These are phyloP conservation scores for Hybos culiciformis DNA, from an alignment of 2,888 invertebrate species.

Conservation along the genomic window DNA sequence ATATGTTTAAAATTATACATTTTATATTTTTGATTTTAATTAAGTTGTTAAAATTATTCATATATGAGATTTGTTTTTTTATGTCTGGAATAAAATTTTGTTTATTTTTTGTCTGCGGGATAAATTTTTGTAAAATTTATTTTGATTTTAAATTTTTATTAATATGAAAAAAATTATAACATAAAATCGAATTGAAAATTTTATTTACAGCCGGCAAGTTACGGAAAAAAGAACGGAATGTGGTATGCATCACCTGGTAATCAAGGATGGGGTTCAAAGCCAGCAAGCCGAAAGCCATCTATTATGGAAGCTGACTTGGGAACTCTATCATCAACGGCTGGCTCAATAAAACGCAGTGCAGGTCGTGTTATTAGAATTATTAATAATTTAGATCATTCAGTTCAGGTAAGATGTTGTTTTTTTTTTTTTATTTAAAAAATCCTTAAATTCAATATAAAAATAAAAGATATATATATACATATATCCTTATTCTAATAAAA, in stretches of 20 bases:
- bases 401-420: slow-evolving; percentile 74
- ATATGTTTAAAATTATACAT: too few species aligned
- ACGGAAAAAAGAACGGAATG: slow-evolving; percentile 81
- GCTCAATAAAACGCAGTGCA: slow-evolving; percentile 58
- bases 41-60: too few species aligned
- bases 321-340: slow-evolving; percentile 49
- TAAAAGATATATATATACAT: too few species aligned
- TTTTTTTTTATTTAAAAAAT: too few species aligned
- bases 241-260: slow-evolving; percentile 59
- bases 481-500: too few species aligned
- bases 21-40: too few species aligned
- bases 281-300: slow-evolving; percentile 66
- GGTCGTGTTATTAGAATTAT: slow-evolving; percentile 83
- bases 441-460: too few species aligned
- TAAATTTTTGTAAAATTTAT: background rate
- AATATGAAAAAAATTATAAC: background rate
- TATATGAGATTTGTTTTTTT: too few species aligned
- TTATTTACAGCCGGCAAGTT: slow-evolving; percentile 61
- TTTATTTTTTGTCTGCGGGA: slow-evolving; percentile 9
- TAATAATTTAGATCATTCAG: slow-evolving; percentile 84
- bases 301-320: slow-evolving; percentile 61
- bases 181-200: background rate
- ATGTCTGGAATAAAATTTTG: slow-evolving; percentile 11
- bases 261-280: slow-evolving; percentile 48
- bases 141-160: too few species aligned